Evolutionary conservation across 2,888 invertebrate genomes (phyloP), one percentile per base, ranked within the genome.

Genomic region (Tachina fera): DNA sequence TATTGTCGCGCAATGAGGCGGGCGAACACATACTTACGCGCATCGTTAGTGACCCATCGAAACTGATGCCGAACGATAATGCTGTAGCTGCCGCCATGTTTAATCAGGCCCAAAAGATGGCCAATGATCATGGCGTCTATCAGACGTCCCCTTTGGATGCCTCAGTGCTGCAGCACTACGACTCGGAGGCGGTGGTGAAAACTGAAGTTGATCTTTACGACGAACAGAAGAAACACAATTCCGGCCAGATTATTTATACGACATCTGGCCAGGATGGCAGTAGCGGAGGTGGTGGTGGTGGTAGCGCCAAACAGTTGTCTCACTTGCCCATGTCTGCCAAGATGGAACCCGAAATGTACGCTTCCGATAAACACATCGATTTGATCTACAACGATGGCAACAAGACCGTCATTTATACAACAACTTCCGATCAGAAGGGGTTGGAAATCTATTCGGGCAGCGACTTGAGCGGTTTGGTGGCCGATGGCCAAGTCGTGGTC

Each of bases 311-410:
- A 61, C 90, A 92, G 51, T 60, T 92, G 87, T 89, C 92, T 9
- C 92, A 92, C 68, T 77, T 92, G 87, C 92, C 89, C 89, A 94
- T 90, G 92, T 91, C 90, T 10, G 89, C 91, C 63, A 92, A 92
- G 77, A 87, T 92, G 16, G 92, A 92, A 58, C 90, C 90, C 19
- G 92, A 92, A 47, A 88, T 96, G 94, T 92, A 92, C 87, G 91
- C 91, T 71, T 78, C 90, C 60, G 92, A 92, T 74, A 92, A 92
- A 72, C 96, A 96, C 88, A 96, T 96, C 91, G 96, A 97, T 92
- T 93, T 97, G 89, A 97, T 97, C 90, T 97, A 96, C 92, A 96
- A 96, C 91, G 96, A 96, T 90, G 96, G 96, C 65, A 96, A 96
- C 91, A 96, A 97, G 91, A 96, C 96, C 3, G 96, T 97, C 84